These are phyloP conservation scores for Philonicus albiceps DNA, from an alignment of 2,888 invertebrate genomes.

Conservation along the genomic window DNA sequence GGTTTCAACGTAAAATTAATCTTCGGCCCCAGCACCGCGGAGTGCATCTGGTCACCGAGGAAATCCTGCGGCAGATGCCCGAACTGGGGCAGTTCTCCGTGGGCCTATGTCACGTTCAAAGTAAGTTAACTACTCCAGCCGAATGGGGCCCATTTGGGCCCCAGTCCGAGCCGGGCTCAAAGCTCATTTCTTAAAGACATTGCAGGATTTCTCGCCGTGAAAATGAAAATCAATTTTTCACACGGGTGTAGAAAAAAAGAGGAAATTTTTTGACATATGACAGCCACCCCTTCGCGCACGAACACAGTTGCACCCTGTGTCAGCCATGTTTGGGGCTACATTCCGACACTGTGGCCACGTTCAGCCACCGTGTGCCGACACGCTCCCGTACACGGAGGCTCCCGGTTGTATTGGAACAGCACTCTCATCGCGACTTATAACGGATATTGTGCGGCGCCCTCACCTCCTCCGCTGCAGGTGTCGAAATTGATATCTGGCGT, in stretches of 20 bases:
- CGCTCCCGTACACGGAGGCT: neutral
- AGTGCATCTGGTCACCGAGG: conserved; percentile 96
- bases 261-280: conserved; percentile 46
- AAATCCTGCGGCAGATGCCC: conserved; percentile 92
- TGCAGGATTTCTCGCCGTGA: neutral
- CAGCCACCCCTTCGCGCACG: conserved; percentile 33
- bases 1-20: conserved; percentile 98
- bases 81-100: conserved; percentile 94
- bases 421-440: conserved; percentile 8
- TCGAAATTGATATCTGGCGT: conserved; percentile 23
- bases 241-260: conserved; percentile 43
- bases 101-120: conserved; percentile 96
- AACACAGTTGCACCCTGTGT: conserved; percentile 12
- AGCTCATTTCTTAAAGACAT: neutral
- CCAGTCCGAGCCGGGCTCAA: neutral
- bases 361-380: neutral
- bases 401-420: neutral
- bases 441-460: neutral
- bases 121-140: conserved; percentile 69
- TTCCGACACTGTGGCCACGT: neutral
- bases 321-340: conserved; percentile 42
- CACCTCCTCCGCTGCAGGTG: neutral
- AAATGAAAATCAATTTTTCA: conserved; percentile 46
- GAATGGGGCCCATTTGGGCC: neutral
- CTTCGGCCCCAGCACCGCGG: conserved; percentile 95